phyloP scores from a whole-genome alignment of 1,140 invertebrate genomes.

The Diorhabda carinulata region DNA sequence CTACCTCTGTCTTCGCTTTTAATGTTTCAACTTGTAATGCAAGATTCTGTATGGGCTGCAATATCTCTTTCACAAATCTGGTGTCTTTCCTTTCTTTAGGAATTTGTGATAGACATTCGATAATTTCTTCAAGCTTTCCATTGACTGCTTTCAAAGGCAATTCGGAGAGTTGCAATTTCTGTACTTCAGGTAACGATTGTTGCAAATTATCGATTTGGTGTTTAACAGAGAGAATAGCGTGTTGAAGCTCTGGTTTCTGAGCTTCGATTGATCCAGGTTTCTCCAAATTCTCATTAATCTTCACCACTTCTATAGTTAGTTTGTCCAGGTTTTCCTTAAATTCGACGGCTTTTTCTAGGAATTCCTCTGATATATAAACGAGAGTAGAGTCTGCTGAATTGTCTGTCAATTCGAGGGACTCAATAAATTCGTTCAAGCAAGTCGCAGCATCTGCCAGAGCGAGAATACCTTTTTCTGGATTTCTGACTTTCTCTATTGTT shows the following conservation, averaged over 20 bases:
- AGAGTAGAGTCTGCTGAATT: neutral
- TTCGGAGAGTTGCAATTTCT: conserved; percentile 14
- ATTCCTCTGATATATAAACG: conserved; percentile 10
- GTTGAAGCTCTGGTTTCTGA: conserved; percentile 13
- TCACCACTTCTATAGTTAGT: conserved; percentile 14
- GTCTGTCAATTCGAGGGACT: neutral
- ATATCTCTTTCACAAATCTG: neutral
- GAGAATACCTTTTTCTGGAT: neutral
- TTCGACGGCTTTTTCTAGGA: conserved; percentile 11
- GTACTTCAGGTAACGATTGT: conserved; percentile 5
- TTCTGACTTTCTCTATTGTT: neutral
- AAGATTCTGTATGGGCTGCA: neutral
- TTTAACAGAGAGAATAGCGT: conserved; percentile 22
- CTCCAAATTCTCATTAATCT: conserved; percentile 9
- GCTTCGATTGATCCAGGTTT: conserved; percentile 14
- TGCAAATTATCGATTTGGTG: conserved; percentile 20
- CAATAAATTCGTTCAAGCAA: conserved; percentile 3
- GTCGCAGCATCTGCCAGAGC: neutral
- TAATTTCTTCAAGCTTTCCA: neutral
- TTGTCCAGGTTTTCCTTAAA: conserved; percentile 19
- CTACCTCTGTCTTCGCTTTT: conserved; percentile 5
- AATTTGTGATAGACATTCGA: neutral
- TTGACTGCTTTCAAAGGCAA: conserved; percentile 21
- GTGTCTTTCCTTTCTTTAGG: neutral
- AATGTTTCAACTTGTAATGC: neutral